Conservation (phyloP, 2,797 vertebrate species). For the Sitta carolinensis region DNA sequence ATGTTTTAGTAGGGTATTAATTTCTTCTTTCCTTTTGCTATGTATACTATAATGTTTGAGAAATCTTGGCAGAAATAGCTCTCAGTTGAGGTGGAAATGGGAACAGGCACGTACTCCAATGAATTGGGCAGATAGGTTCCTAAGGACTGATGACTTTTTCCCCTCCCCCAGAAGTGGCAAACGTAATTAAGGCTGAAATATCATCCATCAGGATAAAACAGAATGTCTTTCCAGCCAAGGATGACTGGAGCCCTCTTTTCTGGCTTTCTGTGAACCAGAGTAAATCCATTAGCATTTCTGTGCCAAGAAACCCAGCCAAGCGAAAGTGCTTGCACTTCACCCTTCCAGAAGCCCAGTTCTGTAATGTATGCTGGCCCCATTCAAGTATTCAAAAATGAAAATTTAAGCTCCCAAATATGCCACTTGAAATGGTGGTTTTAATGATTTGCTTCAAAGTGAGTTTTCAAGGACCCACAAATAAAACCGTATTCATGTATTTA, state of each 20-base stretch:
- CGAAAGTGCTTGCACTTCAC: fast-evolving
- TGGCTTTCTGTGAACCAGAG: neutral
- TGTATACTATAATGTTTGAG: neutral
- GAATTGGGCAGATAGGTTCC: neutral
- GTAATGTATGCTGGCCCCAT: neutral
- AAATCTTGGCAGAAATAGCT: neutral
- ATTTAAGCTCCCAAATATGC: neutral
- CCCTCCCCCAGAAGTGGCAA: neutral
- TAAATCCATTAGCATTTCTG: neutral
- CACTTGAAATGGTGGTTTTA: neutral
- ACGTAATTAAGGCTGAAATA: constrained; percentile 1
- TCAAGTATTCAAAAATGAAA: neutral
- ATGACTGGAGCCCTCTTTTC: neutral
- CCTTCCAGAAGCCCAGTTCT: neutral
- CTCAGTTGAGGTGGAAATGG: neutral
- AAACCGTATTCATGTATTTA: fast-evolving
- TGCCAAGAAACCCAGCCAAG: neutral
- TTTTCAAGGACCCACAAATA: neutral
- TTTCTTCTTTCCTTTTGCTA: neutral
- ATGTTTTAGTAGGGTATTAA: neutral
- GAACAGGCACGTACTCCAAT: fast-evolving
- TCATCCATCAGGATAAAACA: neutral
- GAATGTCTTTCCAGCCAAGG: neutral
- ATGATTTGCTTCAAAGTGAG: neutral
- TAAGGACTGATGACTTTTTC: neutral